A percentile compares a stretch with the other conserved stretches of the same genome.
phyloP scores from a whole-genome alignment of 2,113 vertebrate genomes.

The Gnathonemus echidnorhynchus region DNA sequence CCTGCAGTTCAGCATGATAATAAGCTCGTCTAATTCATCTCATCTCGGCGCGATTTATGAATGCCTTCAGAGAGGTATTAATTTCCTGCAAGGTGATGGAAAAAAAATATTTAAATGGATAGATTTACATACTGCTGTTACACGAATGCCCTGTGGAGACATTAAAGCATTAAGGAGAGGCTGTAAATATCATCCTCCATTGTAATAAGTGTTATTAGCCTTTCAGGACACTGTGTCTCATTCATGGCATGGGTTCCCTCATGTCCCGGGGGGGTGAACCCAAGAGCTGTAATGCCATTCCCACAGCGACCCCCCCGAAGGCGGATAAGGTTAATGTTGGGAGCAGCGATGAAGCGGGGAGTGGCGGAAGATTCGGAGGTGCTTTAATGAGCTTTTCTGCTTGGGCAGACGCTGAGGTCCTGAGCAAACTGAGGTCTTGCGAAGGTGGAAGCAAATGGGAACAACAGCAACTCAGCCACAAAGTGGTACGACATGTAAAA shows the following conservation, averaged over 20 bases:
- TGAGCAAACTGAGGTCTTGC: background rate
- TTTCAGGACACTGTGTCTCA: background rate
- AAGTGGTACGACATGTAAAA: no score
- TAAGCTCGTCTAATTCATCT: background rate
- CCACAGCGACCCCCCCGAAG: background rate
- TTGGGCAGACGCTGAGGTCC: background rate
- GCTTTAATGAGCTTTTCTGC: conserved; percentile 14
- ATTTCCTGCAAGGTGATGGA: background rate
- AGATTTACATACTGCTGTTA: background rate
- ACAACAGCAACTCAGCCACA: no score
- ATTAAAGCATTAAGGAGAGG: background rate
- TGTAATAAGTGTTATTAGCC: background rate
- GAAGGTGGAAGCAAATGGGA: no score
- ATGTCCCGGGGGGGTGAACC: background rate
- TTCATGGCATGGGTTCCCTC: background rate
- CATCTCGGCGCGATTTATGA: background rate
- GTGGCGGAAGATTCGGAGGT: background rate
- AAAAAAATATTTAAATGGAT: background rate
- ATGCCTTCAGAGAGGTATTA: background rate
- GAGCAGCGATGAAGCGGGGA: background rate
- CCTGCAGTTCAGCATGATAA: background rate
- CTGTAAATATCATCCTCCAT: background rate
- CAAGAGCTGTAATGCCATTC: background rate
- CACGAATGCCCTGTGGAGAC: background rate
- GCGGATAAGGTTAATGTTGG: background rate